phyloP scores from a whole-genome alignment of 2,113 vertebrate species.

The Thryonomys swinderianus region DNA sequence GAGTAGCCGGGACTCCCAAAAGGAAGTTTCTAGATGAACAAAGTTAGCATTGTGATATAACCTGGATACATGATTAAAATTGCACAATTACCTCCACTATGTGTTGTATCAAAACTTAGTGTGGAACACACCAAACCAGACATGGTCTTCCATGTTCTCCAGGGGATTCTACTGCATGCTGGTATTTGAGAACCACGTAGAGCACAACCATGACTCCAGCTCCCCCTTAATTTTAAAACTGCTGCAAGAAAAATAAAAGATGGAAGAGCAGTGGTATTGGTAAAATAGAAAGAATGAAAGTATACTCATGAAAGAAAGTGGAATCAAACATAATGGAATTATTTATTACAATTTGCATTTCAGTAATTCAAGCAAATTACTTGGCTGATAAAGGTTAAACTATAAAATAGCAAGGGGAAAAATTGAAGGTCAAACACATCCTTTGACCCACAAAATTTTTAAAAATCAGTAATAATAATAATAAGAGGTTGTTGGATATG shows the following conservation, averaged over 20 bases:
- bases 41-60: background rate
- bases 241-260: background rate
- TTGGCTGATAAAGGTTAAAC: background rate
- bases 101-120: background rate
- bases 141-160: no score
- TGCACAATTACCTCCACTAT: accelerated
- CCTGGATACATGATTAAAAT: background rate
- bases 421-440: conserved; percentile 12
- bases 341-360: background rate
- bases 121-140: accelerated
- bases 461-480: background rate
- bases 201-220: background rate
- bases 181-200: background rate
- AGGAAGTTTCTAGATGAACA: background rate
- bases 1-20: background rate
- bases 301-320: background rate
- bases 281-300: background rate
- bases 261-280: background rate
- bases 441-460: background rate
- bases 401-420: conserved; percentile 3
- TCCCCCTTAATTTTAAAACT: background rate
- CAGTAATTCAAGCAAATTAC: conserved; percentile 4
- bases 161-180: background rate
- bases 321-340: background rate
- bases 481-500: background rate